Conservation (phyloP, 2,797 vertebrate species). For the Falco rusticolus region DNA sequence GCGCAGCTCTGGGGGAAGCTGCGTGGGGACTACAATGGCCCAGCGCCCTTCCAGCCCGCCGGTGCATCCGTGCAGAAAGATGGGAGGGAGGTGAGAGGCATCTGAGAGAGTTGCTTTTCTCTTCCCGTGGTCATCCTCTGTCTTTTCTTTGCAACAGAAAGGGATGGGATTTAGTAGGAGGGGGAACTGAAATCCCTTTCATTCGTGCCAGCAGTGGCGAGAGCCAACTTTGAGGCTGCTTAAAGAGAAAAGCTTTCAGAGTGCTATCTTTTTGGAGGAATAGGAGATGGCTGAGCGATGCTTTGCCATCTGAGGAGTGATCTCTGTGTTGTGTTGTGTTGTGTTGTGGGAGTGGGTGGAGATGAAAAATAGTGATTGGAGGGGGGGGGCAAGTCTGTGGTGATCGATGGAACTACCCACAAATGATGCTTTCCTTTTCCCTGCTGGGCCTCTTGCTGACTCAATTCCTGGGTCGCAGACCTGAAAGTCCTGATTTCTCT, state of each 20-base stretch:
- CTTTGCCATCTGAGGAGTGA: not conserved
- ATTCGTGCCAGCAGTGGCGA: not conserved
- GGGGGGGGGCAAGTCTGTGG: not conserved
- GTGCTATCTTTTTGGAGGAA: not conserved
- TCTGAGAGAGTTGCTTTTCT: not conserved
- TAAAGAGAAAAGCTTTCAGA: not conserved
- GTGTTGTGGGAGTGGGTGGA: not conserved
- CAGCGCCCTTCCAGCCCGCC: not conserved
- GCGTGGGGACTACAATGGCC: not conserved
- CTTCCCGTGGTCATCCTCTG: not conserved
- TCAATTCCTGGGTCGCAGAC: not conserved
- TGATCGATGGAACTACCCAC: not conserved
- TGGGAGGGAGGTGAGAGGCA: not conserved
- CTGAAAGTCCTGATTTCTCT: not conserved
- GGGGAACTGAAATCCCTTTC: constrained; percentile 3
- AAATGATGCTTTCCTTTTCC: not conserved
- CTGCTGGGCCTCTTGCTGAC: constrained; percentile 13
- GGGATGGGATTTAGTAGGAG: constrained; percentile 6
- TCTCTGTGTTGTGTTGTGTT: not conserved
- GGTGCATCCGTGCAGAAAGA: not conserved
- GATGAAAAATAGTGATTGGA: not conserved
- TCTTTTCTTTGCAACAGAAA: not conserved
- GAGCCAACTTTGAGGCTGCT: constrained; percentile 60
- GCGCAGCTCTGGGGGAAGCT: not conserved
- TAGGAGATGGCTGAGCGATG: not conserved